Evolutionary conservation across 2,888 invertebrate genomes (phyloP).

Genomic region (Syrphus vitripennis): DNA sequence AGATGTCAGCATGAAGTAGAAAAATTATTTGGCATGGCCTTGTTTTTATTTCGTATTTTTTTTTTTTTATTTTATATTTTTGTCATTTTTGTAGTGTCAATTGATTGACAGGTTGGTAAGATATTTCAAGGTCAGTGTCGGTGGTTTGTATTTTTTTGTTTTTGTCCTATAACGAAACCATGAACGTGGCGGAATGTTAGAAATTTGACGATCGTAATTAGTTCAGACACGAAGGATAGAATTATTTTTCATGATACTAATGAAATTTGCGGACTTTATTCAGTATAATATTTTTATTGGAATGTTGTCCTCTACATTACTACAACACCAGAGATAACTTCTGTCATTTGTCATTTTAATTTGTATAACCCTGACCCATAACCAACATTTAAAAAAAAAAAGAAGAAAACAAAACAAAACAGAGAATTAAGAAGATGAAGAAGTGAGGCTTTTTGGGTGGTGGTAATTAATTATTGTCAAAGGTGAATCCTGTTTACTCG

Average conservation of each 20-base stretch:
- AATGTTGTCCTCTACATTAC: not conserved
- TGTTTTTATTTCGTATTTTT: not conserved
- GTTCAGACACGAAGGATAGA: slow-evolving; percentile 51
- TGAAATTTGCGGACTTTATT: slow-evolving; percentile 42
- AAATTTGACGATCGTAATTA: slow-evolving; percentile 39
- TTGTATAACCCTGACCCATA: slow-evolving; percentile 41
- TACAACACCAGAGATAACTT: not conserved
- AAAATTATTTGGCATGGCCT: slow-evolving; percentile 21
- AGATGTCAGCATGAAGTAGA: slow-evolving; percentile 50
- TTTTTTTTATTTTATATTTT: not conserved
- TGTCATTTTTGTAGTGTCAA: not conserved
- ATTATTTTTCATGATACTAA: not conserved
- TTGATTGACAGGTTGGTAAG: slow-evolving; percentile 59
- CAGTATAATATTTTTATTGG: slow-evolving; percentile 19
- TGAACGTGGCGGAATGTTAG: slow-evolving; percentile 19
- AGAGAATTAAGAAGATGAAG: too few species aligned
- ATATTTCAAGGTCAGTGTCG: slow-evolving; percentile 48
- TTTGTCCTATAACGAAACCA: not conserved
- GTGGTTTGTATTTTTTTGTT: not conserved
- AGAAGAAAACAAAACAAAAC: not conserved
- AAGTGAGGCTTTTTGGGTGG: not conserved
- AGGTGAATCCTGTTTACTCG: slow-evolving; percentile 47
- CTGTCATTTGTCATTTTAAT: slow-evolving; percentile 28
- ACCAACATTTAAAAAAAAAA: not conserved
- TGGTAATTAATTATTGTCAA: slow-evolving; percentile 55